Evolutionary conservation across 2,888 invertebrate genomes (phyloP), one percentile per base, ranked within the genome.

Genomic region (Scaptomyza flava): DNA sequence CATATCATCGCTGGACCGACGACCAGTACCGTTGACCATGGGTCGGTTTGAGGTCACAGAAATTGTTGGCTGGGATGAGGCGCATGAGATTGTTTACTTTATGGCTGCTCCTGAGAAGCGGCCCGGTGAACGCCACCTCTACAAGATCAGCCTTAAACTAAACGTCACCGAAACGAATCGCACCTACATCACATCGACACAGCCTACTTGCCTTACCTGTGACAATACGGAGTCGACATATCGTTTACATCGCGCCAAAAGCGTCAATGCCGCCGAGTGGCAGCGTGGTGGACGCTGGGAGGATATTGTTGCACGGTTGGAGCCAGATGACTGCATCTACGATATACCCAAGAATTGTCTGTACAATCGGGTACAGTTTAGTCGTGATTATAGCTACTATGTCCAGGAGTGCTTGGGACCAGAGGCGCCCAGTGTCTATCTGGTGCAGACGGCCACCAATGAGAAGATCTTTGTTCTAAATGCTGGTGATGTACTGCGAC

Each of bases 111-210:
- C 95, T 2, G 95, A 95, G 78, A 95, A 95, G 51, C 94, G 94
- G 74, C 96, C 98, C 0, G 96, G 96, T 0, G 95, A 96, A 88
- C 93, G 96, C 1, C 98, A 98, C 91, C 92, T 98, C 72, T 97
- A 96, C 93, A 94, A 96, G 89, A 94, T 96, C 75, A 90, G 89
- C 89, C 85, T 93, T 87, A 91, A 93, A 91, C 87, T 93, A 90
- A 86, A 92, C 91, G 83, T 91, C 12, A 90, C 91, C 78, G 89
- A 93, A 57, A 77, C 90, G n/a, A 92, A 91, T 72, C 91, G 92
- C 66, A 91, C 92, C 0, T 92, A 91, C 56, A 91, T 92, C 45
- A 91, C 91, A 36, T 90, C 92, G 54, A 90, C 90, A 2, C 89
- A 90, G 58, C 92, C 92, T 48, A 91, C 90, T 20, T 92, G 92